Conservation (phyloP, 2,888 invertebrate genomes). For the Eledona agricola region DNA sequence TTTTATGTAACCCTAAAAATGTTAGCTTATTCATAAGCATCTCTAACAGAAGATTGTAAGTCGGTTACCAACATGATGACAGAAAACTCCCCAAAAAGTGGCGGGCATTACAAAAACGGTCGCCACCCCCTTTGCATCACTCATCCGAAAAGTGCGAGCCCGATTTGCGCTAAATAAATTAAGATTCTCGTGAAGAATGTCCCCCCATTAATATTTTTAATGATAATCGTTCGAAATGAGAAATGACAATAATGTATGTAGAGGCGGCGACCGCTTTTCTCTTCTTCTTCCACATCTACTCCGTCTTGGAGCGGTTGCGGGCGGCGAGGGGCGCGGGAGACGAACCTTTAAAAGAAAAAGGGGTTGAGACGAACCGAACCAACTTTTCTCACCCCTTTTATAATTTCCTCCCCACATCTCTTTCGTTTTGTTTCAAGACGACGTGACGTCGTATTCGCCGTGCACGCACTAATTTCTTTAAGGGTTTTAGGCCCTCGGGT, state of each 20-base stretch:
- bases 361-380: conserved; percentile 29
- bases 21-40: too few species aligned
- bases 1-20: too few species aligned
- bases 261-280: conserved; percentile 45
- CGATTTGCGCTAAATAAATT: conserved; percentile 60
- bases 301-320: conserved; percentile 28
- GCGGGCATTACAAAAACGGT: too few species aligned
- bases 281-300: conserved; percentile 20
- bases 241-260: conserved; percentile 63
- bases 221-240: conserved; percentile 62
- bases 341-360: conserved; percentile 38
- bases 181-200: conserved; percentile 62
- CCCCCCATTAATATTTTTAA: conserved; percentile 63
- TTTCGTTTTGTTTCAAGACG: conserved; percentile 60
- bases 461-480: conserved; percentile 60
- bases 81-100: too few species aligned
- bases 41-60: too few species aligned
- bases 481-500: conserved; percentile 55
- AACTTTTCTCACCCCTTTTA: conserved; percentile 48
- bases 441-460: conserved; percentile 56
- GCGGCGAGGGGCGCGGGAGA: conserved; percentile 16
- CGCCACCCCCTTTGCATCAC: conserved; percentile 20
- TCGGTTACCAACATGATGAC: too few species aligned
- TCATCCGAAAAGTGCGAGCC: conserved; percentile 53
- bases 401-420: conserved; percentile 55